Percentiles rank a stretch among this genome's conserved stretches.
Conservation (phyloP, 2,797 vertebrate genomes). For the Octomys mimax region DNA sequence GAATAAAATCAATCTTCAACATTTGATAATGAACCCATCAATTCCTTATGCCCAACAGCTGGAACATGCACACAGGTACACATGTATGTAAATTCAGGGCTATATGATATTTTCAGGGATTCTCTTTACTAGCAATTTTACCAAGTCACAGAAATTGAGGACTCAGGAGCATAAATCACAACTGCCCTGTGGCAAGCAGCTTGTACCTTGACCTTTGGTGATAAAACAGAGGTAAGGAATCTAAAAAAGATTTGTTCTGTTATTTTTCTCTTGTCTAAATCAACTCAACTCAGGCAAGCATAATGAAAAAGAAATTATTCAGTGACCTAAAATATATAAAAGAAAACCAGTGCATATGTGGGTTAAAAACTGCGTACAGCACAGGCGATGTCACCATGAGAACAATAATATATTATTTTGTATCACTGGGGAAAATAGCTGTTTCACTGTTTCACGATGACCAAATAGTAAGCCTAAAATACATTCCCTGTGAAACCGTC, state of each 20-base stretch:
- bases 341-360: background rate
- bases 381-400: no score
- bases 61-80: background rate
- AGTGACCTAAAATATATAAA: background rate
- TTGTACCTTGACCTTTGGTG: constrained; percentile 44
- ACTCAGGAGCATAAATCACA: constrained; percentile 21
- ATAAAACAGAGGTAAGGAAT: background rate
- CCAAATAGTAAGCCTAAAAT: background rate
- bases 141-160: background rate
- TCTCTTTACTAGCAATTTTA: constrained; percentile 6
- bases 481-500: background rate
- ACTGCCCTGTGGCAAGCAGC: background rate
- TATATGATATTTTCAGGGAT: background rate
- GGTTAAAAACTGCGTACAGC: background rate
- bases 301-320: constrained; percentile 1
- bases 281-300: constrained; percentile 13
- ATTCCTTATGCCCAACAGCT: background rate
- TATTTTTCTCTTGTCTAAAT: background rate
- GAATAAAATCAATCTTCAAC: background rate
- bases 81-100: background rate
- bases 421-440: background rate
- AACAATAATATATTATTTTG: background rate
- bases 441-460: background rate
- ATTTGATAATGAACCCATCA: constrained; percentile 19
- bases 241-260: background rate